Evolutionary conservation across 2,113 vertebrate species (phyloP).

Genomic region (Ceyx margarethae): DNA sequence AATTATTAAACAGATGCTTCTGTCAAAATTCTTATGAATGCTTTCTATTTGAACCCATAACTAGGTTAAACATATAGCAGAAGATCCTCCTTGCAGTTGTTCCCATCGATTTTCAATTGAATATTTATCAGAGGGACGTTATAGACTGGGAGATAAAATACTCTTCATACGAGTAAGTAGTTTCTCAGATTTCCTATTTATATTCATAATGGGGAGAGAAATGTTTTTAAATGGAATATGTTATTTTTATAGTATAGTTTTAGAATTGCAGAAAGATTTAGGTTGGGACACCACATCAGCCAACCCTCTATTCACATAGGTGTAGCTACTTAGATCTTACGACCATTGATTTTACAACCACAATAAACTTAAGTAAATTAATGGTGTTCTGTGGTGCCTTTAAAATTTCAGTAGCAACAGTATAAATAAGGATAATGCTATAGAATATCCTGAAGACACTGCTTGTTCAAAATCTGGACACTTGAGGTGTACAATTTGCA

Average conservation of each 20-base stretch:
- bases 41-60: conserved; percentile 21
- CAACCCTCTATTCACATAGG: not conserved
- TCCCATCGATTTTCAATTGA: conserved; percentile 95
- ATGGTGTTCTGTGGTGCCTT: not conserved
- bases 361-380: not conserved
- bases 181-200: not conserved
- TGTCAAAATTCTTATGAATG: not conserved
- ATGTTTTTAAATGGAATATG: not conserved
- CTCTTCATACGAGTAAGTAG: conserved; percentile 94
- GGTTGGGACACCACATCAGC: not conserved
- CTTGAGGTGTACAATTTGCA: not conserved
- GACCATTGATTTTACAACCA: not conserved
- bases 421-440: not conserved
- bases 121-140: conserved; percentile 95
- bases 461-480: not conserved
- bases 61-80: conserved; percentile 87
- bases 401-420: not conserved
- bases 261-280: not conserved
- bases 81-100: conserved; percentile 93
- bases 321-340: not conserved
- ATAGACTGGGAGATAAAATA: conserved; percentile 94
- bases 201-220: not conserved
- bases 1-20: not conserved
- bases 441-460: not conserved
- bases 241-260: not conserved